These are phyloP conservation scores for Macaria notata DNA, from an alignment of 2,888 invertebrate genomes.

Conservation along the genomic window DNA sequence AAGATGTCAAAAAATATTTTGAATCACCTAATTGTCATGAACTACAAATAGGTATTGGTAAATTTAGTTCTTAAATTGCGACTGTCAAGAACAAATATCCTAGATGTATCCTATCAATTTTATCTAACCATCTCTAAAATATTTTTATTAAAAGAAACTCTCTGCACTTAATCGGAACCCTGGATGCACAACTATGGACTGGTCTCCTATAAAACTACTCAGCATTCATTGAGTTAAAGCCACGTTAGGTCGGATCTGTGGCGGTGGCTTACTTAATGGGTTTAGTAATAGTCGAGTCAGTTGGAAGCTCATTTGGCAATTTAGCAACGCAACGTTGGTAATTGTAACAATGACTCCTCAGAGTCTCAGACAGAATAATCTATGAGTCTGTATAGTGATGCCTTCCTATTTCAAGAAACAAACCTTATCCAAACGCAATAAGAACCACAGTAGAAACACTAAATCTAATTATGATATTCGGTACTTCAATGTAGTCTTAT, in stretches of 20 bases:
- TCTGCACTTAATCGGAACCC: too few species aligned
- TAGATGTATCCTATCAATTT: too few species aligned
- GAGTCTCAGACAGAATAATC: conserved; percentile 32
- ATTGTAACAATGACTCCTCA: conserved; percentile 35
- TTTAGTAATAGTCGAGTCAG: conserved; percentile 31
- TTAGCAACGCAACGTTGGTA: conserved; percentile 33
- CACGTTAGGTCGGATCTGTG: conserved; percentile 1
- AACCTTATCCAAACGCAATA: conserved; percentile 2
- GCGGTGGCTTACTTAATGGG: conserved; percentile 19
- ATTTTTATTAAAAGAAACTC: too few species aligned
- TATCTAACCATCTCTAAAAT: too few species aligned
- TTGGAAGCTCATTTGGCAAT: conserved; percentile 32
- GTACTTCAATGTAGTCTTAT: too few species aligned
- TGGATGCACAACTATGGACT: too few species aligned
- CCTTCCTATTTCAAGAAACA: conserved; percentile 6
- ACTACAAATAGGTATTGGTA: too few species aligned
- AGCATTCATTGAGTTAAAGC: conserved; percentile 6
- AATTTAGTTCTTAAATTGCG: too few species aligned
- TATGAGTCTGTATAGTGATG: conserved; percentile 26
- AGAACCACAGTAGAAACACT: background rate
- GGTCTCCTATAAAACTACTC: background rate
- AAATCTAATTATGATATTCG: background rate
- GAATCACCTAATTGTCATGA: too few species aligned
- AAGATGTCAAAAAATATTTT: too few species aligned
- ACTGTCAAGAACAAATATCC: too few species aligned